Base-by-base conservation (phyloP, 2,888 invertebrate genomes). In the Plagodis pulveraria region DNA sequence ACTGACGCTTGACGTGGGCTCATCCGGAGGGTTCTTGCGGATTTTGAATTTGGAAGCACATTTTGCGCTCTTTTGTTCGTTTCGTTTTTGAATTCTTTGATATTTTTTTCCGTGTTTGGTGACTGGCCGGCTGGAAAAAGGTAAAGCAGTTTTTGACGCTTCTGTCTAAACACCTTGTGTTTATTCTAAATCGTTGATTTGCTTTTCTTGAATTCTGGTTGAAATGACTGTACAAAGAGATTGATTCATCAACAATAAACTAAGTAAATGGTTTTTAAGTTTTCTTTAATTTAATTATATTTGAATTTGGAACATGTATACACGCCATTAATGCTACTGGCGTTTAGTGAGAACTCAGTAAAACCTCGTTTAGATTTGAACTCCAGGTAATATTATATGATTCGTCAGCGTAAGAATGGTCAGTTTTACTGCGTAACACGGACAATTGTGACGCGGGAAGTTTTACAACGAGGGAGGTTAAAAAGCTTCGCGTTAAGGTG, bases 391-490 rank as follows among this genome's bases (percentile, higher is more conserved):
- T 83, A 83, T 60, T 64, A 62, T 85, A 84, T 86, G 84, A 84
- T 80, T 81, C 79, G 76, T 77, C 78, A 72, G 78, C 66, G 77
- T 72, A 82, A 86, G 87, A 86, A 90, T 80, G 83, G 82, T 70
- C 74, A 77, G 77, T 84, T 90, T 88, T 89, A 90, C 87, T 83
- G 90, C 89, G 91, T 91, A 91, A 91, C 88, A 83, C 90, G 89
- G 90, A 91, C 89, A 88, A 89, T 88, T 81, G 84, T 80, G 79
- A 83, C 79, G 84, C 81, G 80, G 76, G 74, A 76, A 81, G 79
- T 86, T 92, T 92, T 91, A 91, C 89, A 86, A 83, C 87, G 75
- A 83, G 85, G 86, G 87, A 85, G 88, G 85, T 86, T 89, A 88
- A 89, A 86, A 87, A 87, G 89, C 81, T 81, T 81, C 81, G 83